Percentiles rank a stretch among this genome's conserved stretches.
Evolutionary conservation across 2,113 vertebrate genomes (phyloP).

Genomic region (Onychorhynchus coronatus): DNA sequence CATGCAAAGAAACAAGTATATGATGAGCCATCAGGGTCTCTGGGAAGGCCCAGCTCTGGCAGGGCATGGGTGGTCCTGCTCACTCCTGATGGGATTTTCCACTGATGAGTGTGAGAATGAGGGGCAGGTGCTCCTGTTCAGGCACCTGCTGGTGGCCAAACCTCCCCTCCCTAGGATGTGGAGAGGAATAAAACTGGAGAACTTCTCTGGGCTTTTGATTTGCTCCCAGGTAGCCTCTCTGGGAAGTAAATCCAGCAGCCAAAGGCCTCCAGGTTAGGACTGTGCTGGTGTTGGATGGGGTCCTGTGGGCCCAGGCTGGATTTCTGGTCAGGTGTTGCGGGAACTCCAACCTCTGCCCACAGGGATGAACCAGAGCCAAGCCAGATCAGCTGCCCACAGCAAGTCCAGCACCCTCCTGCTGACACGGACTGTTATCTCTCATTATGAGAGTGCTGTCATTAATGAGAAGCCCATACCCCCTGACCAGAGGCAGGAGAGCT

Average conservation of each 20-base stretch:
- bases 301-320: background rate
- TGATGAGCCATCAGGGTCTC: no score
- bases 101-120: accelerated
- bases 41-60: background rate
- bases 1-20: accelerated
- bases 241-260: background rate
- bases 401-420: background rate
- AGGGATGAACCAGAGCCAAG: accelerated
- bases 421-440: background rate
- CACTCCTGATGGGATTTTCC: background rate
- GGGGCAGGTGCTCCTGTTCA: background rate
- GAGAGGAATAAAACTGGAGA: background rate
- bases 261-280: background rate
- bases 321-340: background rate
- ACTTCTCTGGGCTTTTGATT: background rate
- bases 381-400: background rate
- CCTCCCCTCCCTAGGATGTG: background rate
- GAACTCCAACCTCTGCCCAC: accelerated
- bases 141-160: background rate
- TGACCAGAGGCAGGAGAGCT: background rate
- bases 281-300: background rate
- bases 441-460: background rate
- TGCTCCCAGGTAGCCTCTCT: background rate
- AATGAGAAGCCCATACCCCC: background rate
- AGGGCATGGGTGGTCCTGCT: background rate